Evolutionary conservation across 2,113 vertebrate species (phyloP), one percentile per base, ranked within the genome.

Genomic region (Dryoscopus gambensis): DNA sequence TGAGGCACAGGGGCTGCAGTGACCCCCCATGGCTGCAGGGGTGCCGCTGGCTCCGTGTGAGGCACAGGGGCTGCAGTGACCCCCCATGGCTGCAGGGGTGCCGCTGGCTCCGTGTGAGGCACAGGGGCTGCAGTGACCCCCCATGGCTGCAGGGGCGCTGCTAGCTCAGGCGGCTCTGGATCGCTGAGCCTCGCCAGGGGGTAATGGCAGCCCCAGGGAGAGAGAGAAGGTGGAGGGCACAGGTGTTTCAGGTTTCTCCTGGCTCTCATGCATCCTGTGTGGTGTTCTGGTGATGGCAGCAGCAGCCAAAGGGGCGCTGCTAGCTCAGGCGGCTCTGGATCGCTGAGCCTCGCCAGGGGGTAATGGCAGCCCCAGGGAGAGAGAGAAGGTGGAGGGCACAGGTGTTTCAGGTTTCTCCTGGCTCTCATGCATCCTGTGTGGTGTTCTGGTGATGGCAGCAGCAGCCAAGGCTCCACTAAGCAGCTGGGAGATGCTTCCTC

Each of bases 321-420:
- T 22, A 44, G 44, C 28, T 9, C 2, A 0, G 35, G 44, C 1
- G 2, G 6, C 37, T 17, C 22, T 14, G 4, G 31, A 2, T 28
- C 30, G 2, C 39, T 4, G 39, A 7, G 19, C 24, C 1, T 1
- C 5, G 2, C 15, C 24, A 9, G 8, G 31, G 28, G 3, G 2
- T 5, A 8, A 18, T 35, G 20, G 77, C 5, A 6, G 23, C 27
- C 16, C 16, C 3, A 8, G n/a, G n/a, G 16, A 9, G 15, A 9
- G 7, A 15, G 8, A 10, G 20, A 19, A 23, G 14, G 13, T 4
- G 50, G 10, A 17, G 17, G 10, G 5, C 16, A 46, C 1, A 2
- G 8, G 5, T 21, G 40, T 15, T 47, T 13, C 52, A 10, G 22
- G 23, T 40, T 40, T 40, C 9, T 28, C 19, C 24, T 23, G 65